phyloP scores from a whole-genome alignment of 2,797 vertebrate genomes.

The Cyclopterus lumpus region DNA sequence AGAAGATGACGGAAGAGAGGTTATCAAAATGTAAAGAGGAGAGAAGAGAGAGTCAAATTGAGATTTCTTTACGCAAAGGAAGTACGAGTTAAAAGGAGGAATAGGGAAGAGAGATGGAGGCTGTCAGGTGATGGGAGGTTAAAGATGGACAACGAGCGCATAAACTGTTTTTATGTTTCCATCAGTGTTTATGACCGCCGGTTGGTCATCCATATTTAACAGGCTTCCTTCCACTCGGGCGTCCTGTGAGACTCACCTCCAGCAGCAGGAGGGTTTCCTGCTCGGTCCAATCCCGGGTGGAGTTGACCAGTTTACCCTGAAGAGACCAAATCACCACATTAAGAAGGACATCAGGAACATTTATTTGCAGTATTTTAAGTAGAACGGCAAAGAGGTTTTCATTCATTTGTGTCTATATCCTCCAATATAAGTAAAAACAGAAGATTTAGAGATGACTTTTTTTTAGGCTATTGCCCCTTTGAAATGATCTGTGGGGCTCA shows the following conservation, averaged over 20 bases:
- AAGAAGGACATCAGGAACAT: neutral
- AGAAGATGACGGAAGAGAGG: neutral
- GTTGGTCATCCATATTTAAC: neutral
- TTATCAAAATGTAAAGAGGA: neutral
- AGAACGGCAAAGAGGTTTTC: neutral
- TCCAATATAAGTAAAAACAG: neutral
- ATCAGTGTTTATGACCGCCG: neutral
- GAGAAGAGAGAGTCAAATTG: neutral
- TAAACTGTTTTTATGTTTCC: neutral
- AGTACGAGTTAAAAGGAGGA: neutral
- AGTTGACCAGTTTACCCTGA: conserved; percentile 89
- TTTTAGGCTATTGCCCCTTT: neutral
- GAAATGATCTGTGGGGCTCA: neutral
- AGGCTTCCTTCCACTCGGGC: neutral
- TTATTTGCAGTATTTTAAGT: neutral
- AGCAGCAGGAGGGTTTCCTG: conserved; percentile 95
- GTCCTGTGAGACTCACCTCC: conserved; percentile 84
- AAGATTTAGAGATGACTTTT: neutral
- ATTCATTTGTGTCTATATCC: neutral
- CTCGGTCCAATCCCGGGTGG: conserved; percentile 95
- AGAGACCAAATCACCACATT: neutral
- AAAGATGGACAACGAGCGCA: neutral
- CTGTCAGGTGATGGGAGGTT: neutral
- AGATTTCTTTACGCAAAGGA: neutral
- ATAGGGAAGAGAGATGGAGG: neutral